Evolutionary conservation across 2,888 invertebrate genomes (phyloP).

Genomic region (Drosophila subsilvestris): DNA sequence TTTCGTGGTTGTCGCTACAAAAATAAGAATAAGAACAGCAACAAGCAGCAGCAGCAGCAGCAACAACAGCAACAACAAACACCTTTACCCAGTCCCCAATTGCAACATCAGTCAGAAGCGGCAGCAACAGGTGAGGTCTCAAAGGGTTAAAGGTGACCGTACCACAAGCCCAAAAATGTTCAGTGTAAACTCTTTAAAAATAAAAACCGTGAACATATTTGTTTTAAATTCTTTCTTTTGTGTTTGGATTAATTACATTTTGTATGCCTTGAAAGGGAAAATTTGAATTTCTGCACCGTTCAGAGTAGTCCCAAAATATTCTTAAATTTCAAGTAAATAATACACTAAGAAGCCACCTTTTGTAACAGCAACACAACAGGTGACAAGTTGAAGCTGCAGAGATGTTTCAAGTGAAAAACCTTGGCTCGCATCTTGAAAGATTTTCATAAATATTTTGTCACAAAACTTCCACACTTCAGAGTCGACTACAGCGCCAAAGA

Average conservation of each 20-base stretch:
- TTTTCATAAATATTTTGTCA: constrained; percentile 50
- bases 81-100: constrained; percentile 49
- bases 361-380: neutral
- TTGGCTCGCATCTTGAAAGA: constrained; percentile 12
- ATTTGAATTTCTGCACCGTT: neutral
- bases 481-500: constrained; percentile 10
- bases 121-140: constrained; percentile 62
- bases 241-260: too few species aligned
- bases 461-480: constrained; percentile 19
- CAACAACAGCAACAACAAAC: constrained; percentile 48
- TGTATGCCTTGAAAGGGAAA: neutral
- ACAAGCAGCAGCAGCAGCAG: constrained; percentile 61
- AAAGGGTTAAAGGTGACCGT: neutral
- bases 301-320: neutral
- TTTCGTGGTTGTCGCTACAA: constrained; percentile 91
- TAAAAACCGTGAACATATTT: too few species aligned
- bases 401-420: constrained; percentile 14
- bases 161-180: constrained; percentile 15
- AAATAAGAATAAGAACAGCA: constrained; percentile 86
- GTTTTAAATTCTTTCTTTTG: too few species aligned
- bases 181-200: neutral
- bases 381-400: constrained; percentile 2
- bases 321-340: neutral
- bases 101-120: constrained; percentile 45
- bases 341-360: neutral